phyloP scores from a whole-genome alignment of 2,797 vertebrate species.

The Anniella stebbinsi region DNA sequence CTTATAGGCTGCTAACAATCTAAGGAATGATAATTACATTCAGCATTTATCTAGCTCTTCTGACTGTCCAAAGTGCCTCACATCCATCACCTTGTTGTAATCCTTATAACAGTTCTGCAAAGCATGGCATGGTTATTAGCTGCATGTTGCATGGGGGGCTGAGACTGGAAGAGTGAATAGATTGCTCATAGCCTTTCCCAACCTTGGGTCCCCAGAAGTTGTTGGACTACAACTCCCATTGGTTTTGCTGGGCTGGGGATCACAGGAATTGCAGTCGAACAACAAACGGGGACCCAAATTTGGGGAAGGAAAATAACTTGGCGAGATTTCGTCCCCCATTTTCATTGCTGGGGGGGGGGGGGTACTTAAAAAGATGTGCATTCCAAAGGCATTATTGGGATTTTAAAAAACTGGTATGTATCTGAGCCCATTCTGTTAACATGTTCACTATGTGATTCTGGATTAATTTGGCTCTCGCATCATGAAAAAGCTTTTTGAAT shows the following conservation, averaged over 20 bases:
- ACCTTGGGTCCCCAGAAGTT: not conserved
- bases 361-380: not conserved
- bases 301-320: not conserved
- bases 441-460: not conserved
- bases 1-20: not conserved
- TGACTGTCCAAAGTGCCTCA: not conserved
- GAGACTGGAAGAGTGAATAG: not conserved
- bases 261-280: not conserved
- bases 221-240: not conserved
- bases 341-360: not conserved
- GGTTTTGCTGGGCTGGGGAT: not conserved
- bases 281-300: not conserved
- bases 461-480: not conserved
- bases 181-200: not conserved
- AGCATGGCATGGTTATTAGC: too few species aligned
- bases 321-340: not conserved
- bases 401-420: too few species aligned
- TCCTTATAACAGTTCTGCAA: not conserved
- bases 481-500: not conserved
- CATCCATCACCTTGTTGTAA: not conserved
- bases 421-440: not conserved
- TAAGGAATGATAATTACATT: not conserved
- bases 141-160: not conserved
- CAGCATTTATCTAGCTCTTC: not conserved
- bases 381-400: too few species aligned